Conservation (phyloP, 30 jellyfish, hydroid and myxozoan genomes). For the Haliclystus octoradiatus region DNA sequence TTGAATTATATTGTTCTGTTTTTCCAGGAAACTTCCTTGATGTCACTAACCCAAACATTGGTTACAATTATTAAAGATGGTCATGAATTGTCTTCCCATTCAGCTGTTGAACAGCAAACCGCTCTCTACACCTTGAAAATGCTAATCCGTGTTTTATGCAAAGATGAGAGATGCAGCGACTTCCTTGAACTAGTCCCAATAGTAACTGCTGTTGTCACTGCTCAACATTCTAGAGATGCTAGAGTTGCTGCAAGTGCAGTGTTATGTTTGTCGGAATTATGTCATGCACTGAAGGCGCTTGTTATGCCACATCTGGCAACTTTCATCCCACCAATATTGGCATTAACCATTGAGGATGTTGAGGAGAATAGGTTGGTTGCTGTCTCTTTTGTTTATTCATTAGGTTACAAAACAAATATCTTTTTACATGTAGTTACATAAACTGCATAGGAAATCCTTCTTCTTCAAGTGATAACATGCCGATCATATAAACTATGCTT, state of each 20-base stretch:
- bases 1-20: neutral
- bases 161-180: slow-evolving; percentile 7
- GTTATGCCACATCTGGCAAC: slow-evolving; percentile 49
- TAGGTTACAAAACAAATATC: no score
- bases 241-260: slow-evolving; percentile 60
- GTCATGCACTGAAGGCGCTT: slow-evolving; percentile 17
- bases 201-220: neutral
- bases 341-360: slow-evolving; percentile 10
- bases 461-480: no score
- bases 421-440: no score
- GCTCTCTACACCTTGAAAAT: slow-evolving; percentile 49
- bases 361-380: slow-evolving; percentile 12
- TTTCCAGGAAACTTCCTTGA: neutral
- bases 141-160: slow-evolving; percentile 20
- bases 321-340: slow-evolving; percentile 51
- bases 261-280: slow-evolving; percentile 60
- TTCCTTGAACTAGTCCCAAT: slow-evolving; percentile 23
- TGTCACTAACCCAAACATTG: neutral
- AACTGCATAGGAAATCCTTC: no score
- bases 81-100: slow-evolving; percentile 8
- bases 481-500: no score
- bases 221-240: slow-evolving; percentile 1
- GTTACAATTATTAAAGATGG: neutral
- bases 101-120: slow-evolving; percentile 48
- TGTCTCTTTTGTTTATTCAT: no score